Base-by-base conservation (phyloP, 2,888 invertebrate species). In the Aphrophora alni region DNA sequence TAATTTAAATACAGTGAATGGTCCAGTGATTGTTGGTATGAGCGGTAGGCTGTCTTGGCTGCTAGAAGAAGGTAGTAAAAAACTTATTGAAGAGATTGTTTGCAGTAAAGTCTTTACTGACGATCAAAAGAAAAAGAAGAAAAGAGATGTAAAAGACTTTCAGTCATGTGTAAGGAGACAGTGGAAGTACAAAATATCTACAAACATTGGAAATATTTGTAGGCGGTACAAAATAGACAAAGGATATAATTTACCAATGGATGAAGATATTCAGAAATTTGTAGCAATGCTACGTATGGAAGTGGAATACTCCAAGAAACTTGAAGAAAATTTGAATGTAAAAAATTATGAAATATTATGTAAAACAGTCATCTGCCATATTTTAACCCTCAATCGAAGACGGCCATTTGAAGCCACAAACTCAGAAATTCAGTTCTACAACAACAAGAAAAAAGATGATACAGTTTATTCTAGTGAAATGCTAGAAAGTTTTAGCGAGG, bases 371-470 rank as follows among this genome's bases (percentile, higher is more conserved):
- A 73, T 73, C 17, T 73, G 73, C 14, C 73, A 73, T 38, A 73
- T 73, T 73, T 21, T 73, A 12, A 27, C 73, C 8, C 14, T 73
- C 1, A 73, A 73, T 14, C 24, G 28, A 14, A n/a, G 73, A 4
- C 14, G 26, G 21, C 73, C 73, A 27, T 73, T 73, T 73, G 73
- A 73, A 25, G 73, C 73, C 17, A 71, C 71, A 5, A 1, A 71
- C 8, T 71, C 71, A 17, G 71, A 71, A 21, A 71, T 71, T 4
- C 8, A 24, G 3, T 71, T 71, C 21, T 71, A 26, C 21, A 21
- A 14, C 2, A 71, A 71, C 2, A 73, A 38, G 24, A 73, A 33
- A 33, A 73, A 33, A 33, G 33, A 33, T 33, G 33, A 33, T 8
- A 33, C 5, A 33, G 33, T 5, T 33, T 33, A 33, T 33, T 33